Conservation (phyloP, 64 coral and sea anemone species). For the Actinia equina region DNA sequence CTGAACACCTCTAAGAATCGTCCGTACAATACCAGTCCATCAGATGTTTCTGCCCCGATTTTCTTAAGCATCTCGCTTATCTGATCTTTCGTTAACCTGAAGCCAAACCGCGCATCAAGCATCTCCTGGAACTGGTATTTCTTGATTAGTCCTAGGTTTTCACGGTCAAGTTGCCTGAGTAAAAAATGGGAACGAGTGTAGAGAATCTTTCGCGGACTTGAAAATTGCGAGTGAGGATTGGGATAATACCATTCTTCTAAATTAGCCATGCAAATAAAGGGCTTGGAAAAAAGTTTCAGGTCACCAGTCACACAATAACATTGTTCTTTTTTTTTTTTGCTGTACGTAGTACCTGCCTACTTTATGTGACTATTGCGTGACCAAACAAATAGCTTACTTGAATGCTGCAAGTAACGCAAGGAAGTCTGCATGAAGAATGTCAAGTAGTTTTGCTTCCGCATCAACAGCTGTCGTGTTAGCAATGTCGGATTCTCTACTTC, state of each 20-base stretch:
- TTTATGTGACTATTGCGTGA: background rate
- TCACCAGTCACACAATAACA: too few relatives aligned
- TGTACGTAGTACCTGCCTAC: too few relatives aligned
- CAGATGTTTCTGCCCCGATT: conserved; percentile 17
- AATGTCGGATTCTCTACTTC: conserved; percentile 68
- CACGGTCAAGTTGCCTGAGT: conserved; percentile 73
- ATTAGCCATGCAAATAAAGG: too few relatives aligned
- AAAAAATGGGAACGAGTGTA: background rate
- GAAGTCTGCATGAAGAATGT: conserved; percentile 78
- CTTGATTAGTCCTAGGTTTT: conserved; percentile 60
- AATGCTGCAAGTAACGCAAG: conserved; percentile 76
- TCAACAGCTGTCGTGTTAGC: conserved; percentile 67
- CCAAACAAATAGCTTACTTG: conserved; percentile 55
- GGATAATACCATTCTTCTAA: too few relatives aligned
- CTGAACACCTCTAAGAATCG: conserved; percentile 71
- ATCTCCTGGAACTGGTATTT: conserved; percentile 83
- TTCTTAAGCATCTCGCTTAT: conserved; percentile 38
- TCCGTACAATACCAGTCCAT: conserved; percentile 53
- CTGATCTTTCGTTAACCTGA: conserved; percentile 56
- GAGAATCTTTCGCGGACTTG: background rate
- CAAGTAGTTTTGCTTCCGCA: conserved; percentile 74
- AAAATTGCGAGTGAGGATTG: background rate
- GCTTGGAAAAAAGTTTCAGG: too few relatives aligned
- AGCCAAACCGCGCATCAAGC: conserved; percentile 56
- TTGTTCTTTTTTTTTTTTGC: too few relatives aligned